A percentile compares a stretch with the other conserved stretches of the same genome.
These are phyloP conservation scores for Tetragnatha montana DNA, from an alignment of 2,888 invertebrate species.

Conservation along the genomic window DNA sequence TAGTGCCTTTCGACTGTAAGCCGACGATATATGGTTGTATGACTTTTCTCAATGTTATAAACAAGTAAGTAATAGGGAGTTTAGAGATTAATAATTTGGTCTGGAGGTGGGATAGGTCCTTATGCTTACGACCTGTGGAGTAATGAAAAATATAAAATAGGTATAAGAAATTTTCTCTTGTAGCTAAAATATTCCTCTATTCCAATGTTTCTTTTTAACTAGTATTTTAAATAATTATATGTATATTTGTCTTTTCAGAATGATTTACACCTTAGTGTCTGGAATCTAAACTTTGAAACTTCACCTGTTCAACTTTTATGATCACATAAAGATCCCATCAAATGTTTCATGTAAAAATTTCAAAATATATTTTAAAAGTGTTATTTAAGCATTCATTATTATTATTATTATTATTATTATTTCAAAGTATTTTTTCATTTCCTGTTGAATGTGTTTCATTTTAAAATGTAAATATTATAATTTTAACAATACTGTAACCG, in stretches of 20 bases:
- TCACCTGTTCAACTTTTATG: slow-evolving; percentile 12
- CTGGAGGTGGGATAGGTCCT: no score
- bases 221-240: neutral
- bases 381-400: slow-evolving; percentile 19
- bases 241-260: slow-evolving; percentile 42
- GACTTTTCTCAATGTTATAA: no score
- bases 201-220: neutral
- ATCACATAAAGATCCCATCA: slow-evolving; percentile 27
- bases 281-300: slow-evolving; percentile 21
- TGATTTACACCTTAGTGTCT: slow-evolving; percentile 54
- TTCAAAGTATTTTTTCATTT: neutral
- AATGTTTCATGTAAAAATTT: slow-evolving; percentile 10
- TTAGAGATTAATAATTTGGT: no score
- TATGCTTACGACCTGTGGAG: no score
- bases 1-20: no score
- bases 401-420: no score
- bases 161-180: no score
- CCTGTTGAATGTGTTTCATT: slow-evolving; percentile 16
- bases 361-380: neutral
- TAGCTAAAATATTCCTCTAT: no score
- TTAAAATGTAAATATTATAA: slow-evolving; percentile 3
- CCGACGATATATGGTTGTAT: no score
- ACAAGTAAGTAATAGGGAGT: no score
- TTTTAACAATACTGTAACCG: neutral
- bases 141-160: no score